These are phyloP conservation scores for Podarcis muralis DNA, from an alignment of 2,113 vertebrate genomes.

Conservation along the genomic window DNA sequence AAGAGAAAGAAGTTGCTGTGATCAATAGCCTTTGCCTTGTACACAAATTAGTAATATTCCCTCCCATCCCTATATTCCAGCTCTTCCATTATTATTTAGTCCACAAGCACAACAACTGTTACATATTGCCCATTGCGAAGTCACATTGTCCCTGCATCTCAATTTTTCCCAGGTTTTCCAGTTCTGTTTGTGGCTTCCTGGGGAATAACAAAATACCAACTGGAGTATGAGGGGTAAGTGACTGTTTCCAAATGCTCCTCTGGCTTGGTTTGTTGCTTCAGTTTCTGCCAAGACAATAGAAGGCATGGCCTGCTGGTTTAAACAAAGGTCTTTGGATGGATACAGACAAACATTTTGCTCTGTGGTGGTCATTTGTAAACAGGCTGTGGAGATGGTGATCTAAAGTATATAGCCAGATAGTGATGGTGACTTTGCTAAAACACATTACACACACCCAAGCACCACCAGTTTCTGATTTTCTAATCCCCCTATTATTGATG, in stretches of 20 bases:
- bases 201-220: slow-evolving; percentile 80
- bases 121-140: not conserved
- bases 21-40: not conserved
- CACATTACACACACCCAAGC: not conserved
- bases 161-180: slow-evolving; percentile 80
- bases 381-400: not conserved
- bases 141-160: not conserved
- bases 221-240: slow-evolving; percentile 89
- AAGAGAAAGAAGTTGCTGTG: not conserved
- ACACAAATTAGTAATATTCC: not conserved
- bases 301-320: not conserved
- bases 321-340: not conserved
- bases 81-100: not conserved
- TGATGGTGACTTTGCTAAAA: not conserved
- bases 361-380: not conserved
- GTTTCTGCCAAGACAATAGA: not conserved
- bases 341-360: not conserved
- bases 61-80: not conserved
- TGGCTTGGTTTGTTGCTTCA: not conserved
- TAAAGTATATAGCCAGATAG: not conserved
- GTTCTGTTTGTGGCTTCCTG: slow-evolving; percentile 89
- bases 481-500: not conserved
- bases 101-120: not conserved
- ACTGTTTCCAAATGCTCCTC: slow-evolving; percentile 1
- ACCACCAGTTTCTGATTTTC: not conserved